phyloP scores from a whole-genome alignment of 2,797 vertebrate genomes.

The Anguilla marmorata region DNA sequence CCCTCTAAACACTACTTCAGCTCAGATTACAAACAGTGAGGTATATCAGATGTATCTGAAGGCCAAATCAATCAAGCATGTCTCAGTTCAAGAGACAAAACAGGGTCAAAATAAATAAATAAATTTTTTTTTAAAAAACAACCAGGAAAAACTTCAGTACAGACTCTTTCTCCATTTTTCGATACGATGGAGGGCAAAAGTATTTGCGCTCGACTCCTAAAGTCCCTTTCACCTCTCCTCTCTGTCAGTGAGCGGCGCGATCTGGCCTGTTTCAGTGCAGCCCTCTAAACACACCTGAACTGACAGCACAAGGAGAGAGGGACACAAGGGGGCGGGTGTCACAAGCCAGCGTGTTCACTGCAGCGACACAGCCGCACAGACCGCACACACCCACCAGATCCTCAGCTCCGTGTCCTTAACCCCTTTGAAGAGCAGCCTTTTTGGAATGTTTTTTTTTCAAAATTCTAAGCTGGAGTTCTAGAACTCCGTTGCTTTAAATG shows the following conservation, averaged over 20 bases:
- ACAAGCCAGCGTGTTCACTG: neutral
- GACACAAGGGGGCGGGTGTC: conserved; percentile 32
- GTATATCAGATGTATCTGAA: conserved; percentile 19
- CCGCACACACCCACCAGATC: neutral
- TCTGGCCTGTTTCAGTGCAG: conserved; percentile 45
- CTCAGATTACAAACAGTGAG: neutral
- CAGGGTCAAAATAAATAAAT: neutral
- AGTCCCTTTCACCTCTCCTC: conserved; percentile 29
- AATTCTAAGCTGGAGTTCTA: neutral
- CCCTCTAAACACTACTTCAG: neutral
- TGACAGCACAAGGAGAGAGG: conserved; percentile 47
- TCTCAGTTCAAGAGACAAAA: neutral
- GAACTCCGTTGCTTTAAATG: neutral
- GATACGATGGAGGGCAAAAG: neutral
- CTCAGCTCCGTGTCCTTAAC: neutral
- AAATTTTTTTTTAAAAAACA: neutral
- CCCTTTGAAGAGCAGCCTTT: neutral
- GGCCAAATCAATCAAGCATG: neutral
- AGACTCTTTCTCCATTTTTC: conserved; percentile 25
- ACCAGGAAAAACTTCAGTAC: conserved; percentile 4
- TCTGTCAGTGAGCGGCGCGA: conserved; percentile 28
- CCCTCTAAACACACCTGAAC: conserved; percentile 52
- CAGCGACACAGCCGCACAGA: neutral
- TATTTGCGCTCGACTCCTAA: conserved; percentile 13
- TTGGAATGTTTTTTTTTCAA: neutral